Evolutionary conservation across 2,888 invertebrate genomes (phyloP).

Genomic region (Diaprepes abbreviatus): DNA sequence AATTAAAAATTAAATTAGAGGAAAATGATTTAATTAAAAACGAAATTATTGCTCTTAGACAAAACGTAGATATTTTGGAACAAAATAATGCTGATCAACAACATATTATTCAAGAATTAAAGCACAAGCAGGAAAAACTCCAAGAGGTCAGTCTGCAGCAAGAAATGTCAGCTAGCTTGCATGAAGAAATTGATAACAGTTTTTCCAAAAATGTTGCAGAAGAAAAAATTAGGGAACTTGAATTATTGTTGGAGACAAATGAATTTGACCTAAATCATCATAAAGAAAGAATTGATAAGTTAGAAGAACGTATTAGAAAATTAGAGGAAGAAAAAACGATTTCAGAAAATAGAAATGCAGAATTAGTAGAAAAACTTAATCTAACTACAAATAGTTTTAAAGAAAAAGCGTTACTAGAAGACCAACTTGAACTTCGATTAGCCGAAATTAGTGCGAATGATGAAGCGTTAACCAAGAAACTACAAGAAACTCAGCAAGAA

Average conservation of each 20-base stretch:
- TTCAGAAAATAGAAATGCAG: constrained; percentile 74
- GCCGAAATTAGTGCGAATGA: constrained; percentile 75
- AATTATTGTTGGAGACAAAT: constrained; percentile 80
- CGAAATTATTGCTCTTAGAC: constrained; percentile 9
- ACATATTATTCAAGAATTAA: constrained; percentile 53
- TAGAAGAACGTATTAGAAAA: constrained; percentile 76
- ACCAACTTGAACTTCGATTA: constrained; percentile 75
- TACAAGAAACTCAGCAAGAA: constrained; percentile 69
- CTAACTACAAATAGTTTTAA: constrained; percentile 69
- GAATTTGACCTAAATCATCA: constrained; percentile 77
- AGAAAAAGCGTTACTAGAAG: constrained; percentile 75
- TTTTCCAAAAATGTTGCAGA: constrained; percentile 65
- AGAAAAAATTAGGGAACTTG: constrained; percentile 81
- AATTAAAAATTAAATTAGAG: constrained; percentile 14
- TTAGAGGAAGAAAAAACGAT: constrained; percentile 75
- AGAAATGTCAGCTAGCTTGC: constrained; percentile 58
- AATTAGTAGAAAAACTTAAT: constrained; percentile 74
- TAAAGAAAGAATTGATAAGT: constrained; percentile 74
- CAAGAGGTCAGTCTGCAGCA: constrained; percentile 61
- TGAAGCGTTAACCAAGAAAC: constrained; percentile 73
- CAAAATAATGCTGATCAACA: constrained; percentile 64
- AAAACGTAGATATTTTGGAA: constrained; percentile 59
- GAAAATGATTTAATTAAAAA: constrained; percentile 4
- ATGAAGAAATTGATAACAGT: constrained; percentile 53
- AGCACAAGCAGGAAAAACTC: constrained; percentile 57